Evolutionary conservation across 2,113 vertebrate species (phyloP).

Genomic region (Paramisgurnus dabryanus): DNA sequence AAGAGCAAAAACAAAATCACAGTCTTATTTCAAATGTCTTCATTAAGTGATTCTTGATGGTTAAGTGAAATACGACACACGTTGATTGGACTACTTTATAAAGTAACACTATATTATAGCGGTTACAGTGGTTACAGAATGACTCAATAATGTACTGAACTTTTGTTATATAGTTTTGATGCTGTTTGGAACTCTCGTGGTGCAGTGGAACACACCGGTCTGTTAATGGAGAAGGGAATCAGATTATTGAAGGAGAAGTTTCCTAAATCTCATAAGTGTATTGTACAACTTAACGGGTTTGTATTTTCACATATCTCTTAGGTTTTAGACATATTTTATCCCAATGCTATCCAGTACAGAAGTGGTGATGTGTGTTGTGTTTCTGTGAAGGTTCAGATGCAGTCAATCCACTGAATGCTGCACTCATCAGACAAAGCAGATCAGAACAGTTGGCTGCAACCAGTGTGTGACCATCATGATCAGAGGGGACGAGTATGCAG

Average conservation of each 20-base stretch:
- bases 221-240: slow-evolving; percentile 28
- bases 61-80: no score
- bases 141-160: no score
- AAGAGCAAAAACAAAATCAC: no score
- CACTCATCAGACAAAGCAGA: background rate
- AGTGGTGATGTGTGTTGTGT: background rate
- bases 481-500: slow-evolving; percentile 1
- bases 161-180: background rate
- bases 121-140: no score
- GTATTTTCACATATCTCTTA: background rate
- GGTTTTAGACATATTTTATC: background rate
- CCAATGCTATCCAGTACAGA: background rate
- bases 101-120: no score
- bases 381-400: slow-evolving; percentile 28
- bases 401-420: slow-evolving; percentile 3
- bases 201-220: background rate
- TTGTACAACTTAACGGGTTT: slow-evolving; percentile 13
- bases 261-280: background rate
- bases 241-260: slow-evolving; percentile 10
- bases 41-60: no score
- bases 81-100: no score
- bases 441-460: slow-evolving; percentile 4
- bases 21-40: no score
- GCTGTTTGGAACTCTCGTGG: background rate
- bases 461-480: slow-evolving; percentile 21